Conservation (phyloP, 2,888 invertebrate genomes). For the Leptinotarsa tumamoca region DNA sequence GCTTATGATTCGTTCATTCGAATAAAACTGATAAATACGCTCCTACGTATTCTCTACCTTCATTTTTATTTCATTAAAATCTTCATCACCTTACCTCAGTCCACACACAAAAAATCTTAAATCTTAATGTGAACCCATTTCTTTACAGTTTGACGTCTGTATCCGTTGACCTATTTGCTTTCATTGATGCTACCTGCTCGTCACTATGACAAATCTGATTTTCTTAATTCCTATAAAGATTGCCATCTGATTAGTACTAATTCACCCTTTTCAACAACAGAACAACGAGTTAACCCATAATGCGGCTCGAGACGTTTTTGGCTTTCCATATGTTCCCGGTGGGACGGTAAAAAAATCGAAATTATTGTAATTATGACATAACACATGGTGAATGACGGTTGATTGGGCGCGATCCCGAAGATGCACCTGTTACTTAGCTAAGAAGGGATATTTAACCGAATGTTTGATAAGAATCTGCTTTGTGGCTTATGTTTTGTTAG, state of each 20-base stretch:
- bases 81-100: conserved; percentile 34
- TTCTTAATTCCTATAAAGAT: conserved; percentile 48
- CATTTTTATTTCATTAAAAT: conserved; percentile 13
- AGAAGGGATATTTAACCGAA: conserved; percentile 22
- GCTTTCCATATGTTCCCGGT: conserved; percentile 55
- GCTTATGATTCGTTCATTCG: neutral
- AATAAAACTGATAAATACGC: neutral
- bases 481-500: conserved; percentile 30
- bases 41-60: neutral
- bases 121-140: conserved; percentile 33
- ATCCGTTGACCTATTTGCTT: conserved; percentile 50
- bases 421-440: conserved; percentile 38
- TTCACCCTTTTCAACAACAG: conserved; percentile 60
- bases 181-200: conserved; percentile 52
- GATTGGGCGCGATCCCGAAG: conserved; percentile 51
- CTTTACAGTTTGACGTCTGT: conserved; percentile 52
- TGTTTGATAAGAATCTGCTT: conserved; percentile 25
- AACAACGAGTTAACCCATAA: conserved; percentile 44
- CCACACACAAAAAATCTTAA: conserved; percentile 23
- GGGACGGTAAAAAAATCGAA: conserved; percentile 51
- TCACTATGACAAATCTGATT: conserved; percentile 57
- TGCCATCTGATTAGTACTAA: conserved; percentile 51
- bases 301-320: conserved; percentile 21
- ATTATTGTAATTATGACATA: conserved; percentile 66
- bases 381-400: conserved; percentile 61